Evolutionary conservation across 2,888 invertebrate genomes (phyloP).

Genomic region (Cancer borealis): DNA sequence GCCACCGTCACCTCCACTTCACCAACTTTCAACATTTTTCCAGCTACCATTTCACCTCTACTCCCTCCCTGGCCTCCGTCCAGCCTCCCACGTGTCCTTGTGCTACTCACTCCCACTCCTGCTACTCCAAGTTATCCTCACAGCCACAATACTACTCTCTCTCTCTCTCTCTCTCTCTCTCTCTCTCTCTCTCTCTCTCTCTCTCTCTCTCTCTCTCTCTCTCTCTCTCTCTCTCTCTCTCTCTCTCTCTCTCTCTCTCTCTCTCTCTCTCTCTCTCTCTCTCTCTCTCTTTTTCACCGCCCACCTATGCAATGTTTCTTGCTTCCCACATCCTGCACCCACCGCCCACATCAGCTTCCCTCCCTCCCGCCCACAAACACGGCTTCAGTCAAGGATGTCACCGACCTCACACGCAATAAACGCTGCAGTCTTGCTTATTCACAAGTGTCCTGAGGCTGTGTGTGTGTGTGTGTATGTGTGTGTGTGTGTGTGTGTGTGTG

Average conservation of each 20-base stretch:
- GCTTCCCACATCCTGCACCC: no score
- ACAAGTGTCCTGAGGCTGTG: not conserved
- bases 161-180: not conserved
- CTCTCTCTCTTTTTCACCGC: not conserved
- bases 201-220: not conserved
- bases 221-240: slow-evolving; percentile 20
- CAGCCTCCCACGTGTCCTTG: not conserved
- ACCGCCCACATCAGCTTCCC: no score
- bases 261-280: slow-evolving; percentile 20
- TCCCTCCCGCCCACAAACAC: no score
- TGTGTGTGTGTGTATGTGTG: not conserved
- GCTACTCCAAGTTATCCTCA: not conserved
- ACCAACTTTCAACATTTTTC: not conserved
- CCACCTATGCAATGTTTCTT: no score
- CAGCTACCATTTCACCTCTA: not conserved
- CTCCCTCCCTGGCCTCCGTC: not conserved
- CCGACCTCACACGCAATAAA: not conserved
- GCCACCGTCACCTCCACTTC: slow-evolving; percentile 3
- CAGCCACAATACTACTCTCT: not conserved
- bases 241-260: slow-evolving; percentile 20
- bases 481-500: slow-evolving; percentile 40
- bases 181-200: slow-evolving; percentile 1
- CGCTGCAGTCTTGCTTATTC: not conserved
- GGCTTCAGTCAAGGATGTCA: no score
- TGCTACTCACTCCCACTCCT: not conserved